Evolutionary conservation across 2,797 vertebrate species (phyloP).

Genomic region (Benthosema pterotum): DNA sequence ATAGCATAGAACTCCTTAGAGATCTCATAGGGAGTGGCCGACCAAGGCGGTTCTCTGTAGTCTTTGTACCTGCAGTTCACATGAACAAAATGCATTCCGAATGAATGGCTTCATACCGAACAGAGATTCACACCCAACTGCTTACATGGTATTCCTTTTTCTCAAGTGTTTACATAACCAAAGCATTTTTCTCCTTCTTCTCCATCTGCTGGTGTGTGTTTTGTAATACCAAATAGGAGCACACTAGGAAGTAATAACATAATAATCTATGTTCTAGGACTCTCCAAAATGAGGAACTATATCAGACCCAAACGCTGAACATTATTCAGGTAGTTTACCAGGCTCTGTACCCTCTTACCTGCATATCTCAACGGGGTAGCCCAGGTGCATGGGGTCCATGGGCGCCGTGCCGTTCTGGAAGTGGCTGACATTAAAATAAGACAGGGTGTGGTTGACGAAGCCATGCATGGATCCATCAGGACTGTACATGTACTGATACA

Average conservation of each 20-base stretch:
- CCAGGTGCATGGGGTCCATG: slow-evolving; percentile 83
- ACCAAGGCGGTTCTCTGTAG: slow-evolving; percentile 95
- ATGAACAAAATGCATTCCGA: no score
- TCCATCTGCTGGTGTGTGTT: no score
- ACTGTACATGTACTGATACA: slow-evolving; percentile 99
- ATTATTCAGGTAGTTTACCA: not conserved
- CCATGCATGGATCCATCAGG: slow-evolving; percentile 94
- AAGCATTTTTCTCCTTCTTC: no score
- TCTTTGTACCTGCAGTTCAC: slow-evolving; percentile 89
- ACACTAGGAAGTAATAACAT: no score
- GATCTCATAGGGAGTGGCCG: slow-evolving; percentile 89
- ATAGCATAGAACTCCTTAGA: slow-evolving; percentile 98
- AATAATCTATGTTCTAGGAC: not conserved
- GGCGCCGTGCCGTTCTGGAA: slow-evolving; percentile 92
- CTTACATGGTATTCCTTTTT: no score
- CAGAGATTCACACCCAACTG: no score
- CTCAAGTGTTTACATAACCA: no score
- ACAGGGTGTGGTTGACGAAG: slow-evolving; percentile 96
- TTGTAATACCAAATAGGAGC: no score
- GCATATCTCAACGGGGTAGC: slow-evolving; percentile 90
- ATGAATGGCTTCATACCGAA: no score
- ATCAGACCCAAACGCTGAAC: no score
- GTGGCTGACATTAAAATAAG: slow-evolving; percentile 96
- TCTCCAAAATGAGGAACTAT: no score
- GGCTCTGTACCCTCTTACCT: slow-evolving; percentile 77